Percentiles rank a stretch among this genome's conserved stretches.
Evolutionary conservation across 2,888 invertebrate species (phyloP).

Genomic region (Drosophila leonis): DNA sequence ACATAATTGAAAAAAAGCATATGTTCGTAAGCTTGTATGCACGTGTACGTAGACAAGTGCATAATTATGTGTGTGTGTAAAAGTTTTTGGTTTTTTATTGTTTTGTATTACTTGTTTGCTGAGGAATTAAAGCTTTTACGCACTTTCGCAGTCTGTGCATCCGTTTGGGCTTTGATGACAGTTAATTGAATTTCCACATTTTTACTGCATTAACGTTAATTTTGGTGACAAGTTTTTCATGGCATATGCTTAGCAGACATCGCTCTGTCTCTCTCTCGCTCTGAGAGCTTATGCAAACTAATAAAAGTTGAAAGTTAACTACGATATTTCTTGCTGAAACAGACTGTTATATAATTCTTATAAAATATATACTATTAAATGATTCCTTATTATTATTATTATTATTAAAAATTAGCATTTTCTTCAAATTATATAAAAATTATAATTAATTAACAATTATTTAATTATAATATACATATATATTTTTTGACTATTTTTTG

Average conservation of each 20-base stretch:
- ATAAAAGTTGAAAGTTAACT: not conserved
- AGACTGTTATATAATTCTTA: not conserved
- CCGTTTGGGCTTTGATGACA: conserved; percentile 3
- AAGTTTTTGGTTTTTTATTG: not conserved
- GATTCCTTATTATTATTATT: no score
- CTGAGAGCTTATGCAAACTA: not conserved
- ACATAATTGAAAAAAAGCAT: conserved; percentile 6
- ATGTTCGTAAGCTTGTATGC: not conserved
- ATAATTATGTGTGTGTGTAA: conserved; percentile 13
- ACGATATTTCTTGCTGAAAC: not conserved
- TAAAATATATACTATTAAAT: not conserved
- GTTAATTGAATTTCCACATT: conserved; percentile 15
- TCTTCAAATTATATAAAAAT: no score
- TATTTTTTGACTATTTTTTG: not conserved
- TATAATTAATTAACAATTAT: not conserved
- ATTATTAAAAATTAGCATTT: no score
- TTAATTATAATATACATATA: no score
- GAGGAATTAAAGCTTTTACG: conserved; percentile 21
- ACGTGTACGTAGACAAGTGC: conserved; percentile 1
- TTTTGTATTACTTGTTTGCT: conserved; percentile 8
- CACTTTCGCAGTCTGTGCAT: conserved; percentile 11
- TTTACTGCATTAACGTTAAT: conserved; percentile 5
- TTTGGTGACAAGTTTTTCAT: conserved; percentile 1
- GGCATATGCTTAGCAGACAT: conserved; percentile 22
- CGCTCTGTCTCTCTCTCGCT: not conserved